phyloP scores from a whole-genome alignment of 1,140 invertebrate genomes.

The Galleria mellonella region DNA sequence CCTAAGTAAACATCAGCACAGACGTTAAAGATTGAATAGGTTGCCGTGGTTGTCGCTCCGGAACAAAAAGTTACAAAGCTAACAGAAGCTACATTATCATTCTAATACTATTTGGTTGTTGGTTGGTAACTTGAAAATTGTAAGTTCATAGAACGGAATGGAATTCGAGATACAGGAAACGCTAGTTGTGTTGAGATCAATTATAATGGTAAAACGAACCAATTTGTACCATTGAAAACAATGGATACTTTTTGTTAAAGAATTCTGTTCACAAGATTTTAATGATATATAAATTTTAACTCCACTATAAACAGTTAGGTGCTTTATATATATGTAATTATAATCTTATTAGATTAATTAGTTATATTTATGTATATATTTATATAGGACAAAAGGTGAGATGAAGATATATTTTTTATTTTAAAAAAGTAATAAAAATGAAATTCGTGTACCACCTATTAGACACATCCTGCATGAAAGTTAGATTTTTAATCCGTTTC shows the following conservation, averaged over 20 bases:
- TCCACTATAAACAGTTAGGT: no score
- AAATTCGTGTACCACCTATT: no score
- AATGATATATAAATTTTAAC: no score
- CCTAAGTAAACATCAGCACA: slow-evolving; percentile 5
- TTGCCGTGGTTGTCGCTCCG: not conserved
- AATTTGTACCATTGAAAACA: slow-evolving; percentile 20
- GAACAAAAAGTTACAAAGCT: slow-evolving; percentile 1
- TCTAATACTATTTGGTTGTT: not conserved
- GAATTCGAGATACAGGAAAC: slow-evolving; percentile 24
- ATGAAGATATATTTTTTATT: no score
- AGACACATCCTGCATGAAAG: no score
- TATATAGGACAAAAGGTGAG: no score
- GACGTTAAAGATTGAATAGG: not conserved
- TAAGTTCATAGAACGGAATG: slow-evolving; percentile 4
- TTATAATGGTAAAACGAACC: slow-evolving; percentile 18
- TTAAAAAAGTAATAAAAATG: no score
- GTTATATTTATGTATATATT: no score
- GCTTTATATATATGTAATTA: no score
- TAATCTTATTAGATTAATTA: no score
- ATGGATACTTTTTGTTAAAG: slow-evolving; percentile 15
- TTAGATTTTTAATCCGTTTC: no score
- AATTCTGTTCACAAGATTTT: no score
- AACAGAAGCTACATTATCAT: not conserved
- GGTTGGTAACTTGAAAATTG: not conserved
- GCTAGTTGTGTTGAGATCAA: slow-evolving; percentile 18